phyloP scores from a whole-genome alignment of 1,140 invertebrate species.

The Uloborus diversus region DNA sequence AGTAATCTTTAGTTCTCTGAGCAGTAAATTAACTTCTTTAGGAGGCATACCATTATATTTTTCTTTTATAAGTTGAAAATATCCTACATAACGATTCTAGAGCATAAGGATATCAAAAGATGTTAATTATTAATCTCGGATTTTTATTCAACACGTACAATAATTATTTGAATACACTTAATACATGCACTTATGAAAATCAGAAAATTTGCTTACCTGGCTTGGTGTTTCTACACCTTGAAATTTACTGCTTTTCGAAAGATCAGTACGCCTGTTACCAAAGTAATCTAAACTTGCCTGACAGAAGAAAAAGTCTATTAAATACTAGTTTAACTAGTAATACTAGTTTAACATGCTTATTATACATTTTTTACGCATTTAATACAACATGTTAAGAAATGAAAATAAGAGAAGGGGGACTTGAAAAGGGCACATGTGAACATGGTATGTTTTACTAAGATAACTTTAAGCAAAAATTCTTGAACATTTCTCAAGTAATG shows the following conservation, averaged over 20 bases:
- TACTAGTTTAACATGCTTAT: too few relatives aligned
- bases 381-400: too few relatives aligned
- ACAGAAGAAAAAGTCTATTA: neutral
- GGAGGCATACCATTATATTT: constrained; percentile 65
- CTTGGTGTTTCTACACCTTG: constrained; percentile 72
- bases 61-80: constrained; percentile 69
- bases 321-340: neutral
- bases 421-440: too few relatives aligned
- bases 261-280: constrained; percentile 69
- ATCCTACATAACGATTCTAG: constrained; percentile 70
- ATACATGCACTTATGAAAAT: neutral
- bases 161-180: neutral
- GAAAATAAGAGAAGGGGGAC: too few relatives aligned
- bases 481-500: too few relatives aligned
- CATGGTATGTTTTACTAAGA: too few relatives aligned
- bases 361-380: too few relatives aligned
- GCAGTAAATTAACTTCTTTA: constrained; percentile 63
- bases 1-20: constrained; percentile 65
- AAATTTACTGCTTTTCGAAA: constrained; percentile 68
- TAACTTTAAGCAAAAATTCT: too few relatives aligned
- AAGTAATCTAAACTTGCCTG: constrained; percentile 70
- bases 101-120: constrained; percentile 36
- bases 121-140: neutral
- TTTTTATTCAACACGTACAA: neutral
- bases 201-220: constrained; percentile 62